Conservation (phyloP, 1,140 invertebrate species). For the Elysia chlorotica region DNA sequence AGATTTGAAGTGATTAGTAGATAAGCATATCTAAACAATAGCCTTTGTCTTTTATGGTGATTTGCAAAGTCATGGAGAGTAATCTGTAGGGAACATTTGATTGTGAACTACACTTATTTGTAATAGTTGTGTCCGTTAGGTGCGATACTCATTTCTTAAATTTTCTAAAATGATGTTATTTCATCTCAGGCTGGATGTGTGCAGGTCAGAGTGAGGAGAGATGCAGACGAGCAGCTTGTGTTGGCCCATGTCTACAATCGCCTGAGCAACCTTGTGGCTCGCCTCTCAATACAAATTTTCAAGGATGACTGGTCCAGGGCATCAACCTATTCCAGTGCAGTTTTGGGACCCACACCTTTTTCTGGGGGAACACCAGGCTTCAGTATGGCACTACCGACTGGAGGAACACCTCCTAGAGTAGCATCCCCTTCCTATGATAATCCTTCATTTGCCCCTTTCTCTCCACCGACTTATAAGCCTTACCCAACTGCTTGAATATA, state of each 20-base stretch:
- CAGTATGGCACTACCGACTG: too few species aligned
- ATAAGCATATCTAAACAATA: neutral
- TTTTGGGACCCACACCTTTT: slow-evolving; percentile 4
- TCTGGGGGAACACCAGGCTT: neutral
- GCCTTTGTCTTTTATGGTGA: neutral
- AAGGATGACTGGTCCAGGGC: slow-evolving; percentile 65
- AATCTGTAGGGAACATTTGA: too few species aligned
- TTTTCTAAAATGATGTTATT: too few species aligned
- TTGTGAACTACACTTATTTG: too few species aligned
- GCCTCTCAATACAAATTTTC: slow-evolving; percentile 69
- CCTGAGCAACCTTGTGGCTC: slow-evolving; percentile 67
- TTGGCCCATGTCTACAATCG: slow-evolving; percentile 69
- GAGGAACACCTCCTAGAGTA: slow-evolving; percentile 5
- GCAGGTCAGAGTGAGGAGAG: slow-evolving; percentile 69
- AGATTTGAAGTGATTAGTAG: neutral
- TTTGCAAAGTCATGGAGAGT: too few species aligned
- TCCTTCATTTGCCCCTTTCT: neutral
- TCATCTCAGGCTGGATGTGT: slow-evolving; percentile 68
- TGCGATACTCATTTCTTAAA: too few species aligned
- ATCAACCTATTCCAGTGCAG: slow-evolving; percentile 33
- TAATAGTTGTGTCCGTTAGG: too few species aligned
- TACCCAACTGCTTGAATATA: too few species aligned
- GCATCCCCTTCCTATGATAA: slow-evolving; percentile 2
- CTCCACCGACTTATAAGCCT: too few species aligned
- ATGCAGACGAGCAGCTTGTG: slow-evolving; percentile 73